Evolutionary conservation across 2,797 vertebrate genomes (phyloP), one percentile per base, ranked within the genome.

Genomic region (Poliocrania exsul): DNA sequence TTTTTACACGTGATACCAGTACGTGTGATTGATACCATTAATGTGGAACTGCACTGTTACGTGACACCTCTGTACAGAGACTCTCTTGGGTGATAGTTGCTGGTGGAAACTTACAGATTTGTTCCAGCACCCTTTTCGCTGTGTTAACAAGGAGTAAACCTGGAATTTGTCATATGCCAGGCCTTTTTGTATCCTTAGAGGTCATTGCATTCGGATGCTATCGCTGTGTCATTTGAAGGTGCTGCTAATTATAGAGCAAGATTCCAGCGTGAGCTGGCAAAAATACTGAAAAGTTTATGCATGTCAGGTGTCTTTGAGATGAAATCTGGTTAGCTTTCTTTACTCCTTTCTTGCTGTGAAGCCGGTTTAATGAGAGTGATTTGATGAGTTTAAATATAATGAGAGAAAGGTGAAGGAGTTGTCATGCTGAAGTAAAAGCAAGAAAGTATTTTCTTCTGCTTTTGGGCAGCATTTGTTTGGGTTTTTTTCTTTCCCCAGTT

Each of bases 91-190:
- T 70, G 37, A 4, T 11, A 31, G 21, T 40, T 78, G 69, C 61
- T 20, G 7, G 25, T 57, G 10, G 0, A 0, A 80, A 21, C 49
- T 2, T 3, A 5, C 50, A 73, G 25, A 10, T n/a, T 75, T 82
- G 10, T 56, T 92, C 24, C 67, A 50, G 35, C 5, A 10, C 33
- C 28, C 18, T 38, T 87, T 58, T 17, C 65, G 50, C 23, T 50
- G 42, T 64, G 10, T 51, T 69, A 87, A 31, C 15, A 38, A 60
- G 19, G 37, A 40, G 25, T 44, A 31, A 44, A 58, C 13, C 18
- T 72, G 46, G 9, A 10, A 9, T 79, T 79, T 84, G 24, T 50
- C 11, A 3, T 47, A 18, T 33, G n/a, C 15, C 10, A 33, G 66
- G 16, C 38, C 60, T 58, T 88, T 53, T 42, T 33, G 11, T 75